Evolutionary conservation across 2,797 vertebrate species (phyloP).

Genomic region (Scleropages formosus): DNA sequence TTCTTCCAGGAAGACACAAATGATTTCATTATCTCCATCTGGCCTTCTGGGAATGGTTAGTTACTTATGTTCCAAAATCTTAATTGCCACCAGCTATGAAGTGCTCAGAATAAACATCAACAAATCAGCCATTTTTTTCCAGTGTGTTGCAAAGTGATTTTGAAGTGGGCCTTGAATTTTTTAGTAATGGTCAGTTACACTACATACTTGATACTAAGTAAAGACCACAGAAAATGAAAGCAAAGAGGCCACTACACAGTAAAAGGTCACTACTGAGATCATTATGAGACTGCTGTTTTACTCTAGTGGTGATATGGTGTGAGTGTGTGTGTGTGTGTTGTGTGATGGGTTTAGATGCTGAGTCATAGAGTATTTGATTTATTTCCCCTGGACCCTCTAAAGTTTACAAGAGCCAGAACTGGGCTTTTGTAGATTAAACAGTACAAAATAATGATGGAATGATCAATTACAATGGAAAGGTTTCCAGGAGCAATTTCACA

Average conservation of each 20-base stretch:
- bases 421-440: not conserved
- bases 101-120: not conserved
- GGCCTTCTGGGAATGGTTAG: not conserved
- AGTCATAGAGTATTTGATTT: not conserved
- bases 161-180: not conserved
- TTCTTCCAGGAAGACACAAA: constrained; percentile 10
- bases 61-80: not conserved
- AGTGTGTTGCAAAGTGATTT: not conserved
- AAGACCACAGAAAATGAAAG: not conserved
- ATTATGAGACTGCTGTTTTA: no score
- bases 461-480: not conserved
- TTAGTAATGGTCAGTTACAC: not conserved
- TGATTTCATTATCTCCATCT: constrained; percentile 11
- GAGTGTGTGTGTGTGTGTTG: no score
- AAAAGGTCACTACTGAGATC: no score
- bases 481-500: constrained; percentile 13
- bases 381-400: not conserved
- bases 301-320: no score
- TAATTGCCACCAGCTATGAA: constrained; percentile 16
- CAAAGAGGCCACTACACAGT: not conserved
- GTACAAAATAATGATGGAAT: constrained; percentile 8
- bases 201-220: not conserved
- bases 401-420: constrained; percentile 5
- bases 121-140: constrained; percentile 2
- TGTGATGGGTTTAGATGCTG: not conserved